Conservation (phyloP, 1,140 invertebrate species). For the Trichomalopsis sarcophagae region DNA sequence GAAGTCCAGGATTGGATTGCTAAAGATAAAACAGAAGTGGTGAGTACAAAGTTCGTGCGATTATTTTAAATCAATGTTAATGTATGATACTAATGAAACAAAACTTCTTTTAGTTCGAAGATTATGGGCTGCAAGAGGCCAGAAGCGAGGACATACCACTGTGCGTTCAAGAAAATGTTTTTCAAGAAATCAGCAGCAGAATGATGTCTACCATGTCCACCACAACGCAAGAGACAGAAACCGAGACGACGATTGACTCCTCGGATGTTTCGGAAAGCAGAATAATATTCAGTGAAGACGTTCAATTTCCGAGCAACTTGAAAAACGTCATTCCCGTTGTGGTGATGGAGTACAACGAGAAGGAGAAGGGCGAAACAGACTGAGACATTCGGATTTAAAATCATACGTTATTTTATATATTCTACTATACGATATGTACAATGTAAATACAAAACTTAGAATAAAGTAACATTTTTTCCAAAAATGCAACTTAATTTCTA, state of each 20-base stretch:
- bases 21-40: neutral
- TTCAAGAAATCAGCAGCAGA: neutral
- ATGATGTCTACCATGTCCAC: neutral
- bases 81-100: neutral
- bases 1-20: neutral
- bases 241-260: neutral
- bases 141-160: conserved; percentile 27
- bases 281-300: neutral
- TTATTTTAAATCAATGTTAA: neutral
- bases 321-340: conserved; percentile 26
- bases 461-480: conserved; percentile 9
- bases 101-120: neutral
- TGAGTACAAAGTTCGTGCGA: neutral
- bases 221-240: neutral
- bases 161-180: conserved; percentile 28
- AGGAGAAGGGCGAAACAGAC: neutral
- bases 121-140: conserved; percentile 34
- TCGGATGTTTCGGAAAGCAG: neutral
- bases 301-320: neutral
- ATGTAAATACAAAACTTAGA: conserved; percentile 43
- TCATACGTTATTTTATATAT: neutral
- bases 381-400: neutral
- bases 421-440: neutral
- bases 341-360: conserved; percentile 33
- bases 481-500: neutral